Evolutionary conservation across 2,888 invertebrate species (phyloP).

Genomic region (Caenorhabditis afra): DNA sequence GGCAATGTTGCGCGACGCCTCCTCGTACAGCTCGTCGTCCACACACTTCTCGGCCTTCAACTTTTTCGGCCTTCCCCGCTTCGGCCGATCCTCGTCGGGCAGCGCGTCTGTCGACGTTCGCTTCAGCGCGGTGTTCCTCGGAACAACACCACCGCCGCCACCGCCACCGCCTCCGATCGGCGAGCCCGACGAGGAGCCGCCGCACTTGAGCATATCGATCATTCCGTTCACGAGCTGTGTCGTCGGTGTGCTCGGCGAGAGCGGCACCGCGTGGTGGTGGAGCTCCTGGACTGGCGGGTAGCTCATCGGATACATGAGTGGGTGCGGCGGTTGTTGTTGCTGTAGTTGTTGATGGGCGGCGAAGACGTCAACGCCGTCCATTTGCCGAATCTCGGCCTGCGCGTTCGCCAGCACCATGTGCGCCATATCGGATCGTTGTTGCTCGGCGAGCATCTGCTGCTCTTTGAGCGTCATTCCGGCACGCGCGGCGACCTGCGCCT

Average conservation of each 20-base stretch:
- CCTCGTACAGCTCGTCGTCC: conserved; percentile 65
- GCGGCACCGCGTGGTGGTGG: conserved; percentile 27
- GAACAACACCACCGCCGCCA: too few species aligned
- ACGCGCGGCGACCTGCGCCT: conserved; percentile 24
- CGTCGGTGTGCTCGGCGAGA: conserved; percentile 49
- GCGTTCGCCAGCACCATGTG: conserved; percentile 40
- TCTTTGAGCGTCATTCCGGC: conserved; percentile 36
- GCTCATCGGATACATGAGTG: background rate
- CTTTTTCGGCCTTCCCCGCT: conserved; percentile 71
- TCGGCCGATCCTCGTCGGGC: conserved; percentile 60
- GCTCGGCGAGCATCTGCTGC: conserved; percentile 45
- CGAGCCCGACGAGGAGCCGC: too few species aligned
- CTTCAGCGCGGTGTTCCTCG: conserved; percentile 43
- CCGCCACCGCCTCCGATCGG: too few species aligned
- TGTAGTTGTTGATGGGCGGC: background rate
- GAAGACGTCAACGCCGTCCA: conserved; percentile 1
- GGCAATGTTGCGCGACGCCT: conserved; percentile 59
- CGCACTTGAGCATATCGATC: conserved; percentile 38
- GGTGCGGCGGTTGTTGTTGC: background rate
- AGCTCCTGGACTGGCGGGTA: conserved; percentile 42
- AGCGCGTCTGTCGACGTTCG: conserved; percentile 32
- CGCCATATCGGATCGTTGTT: conserved; percentile 46
- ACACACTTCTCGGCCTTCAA: conserved; percentile 70
- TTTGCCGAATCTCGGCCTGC: conserved; percentile 38
- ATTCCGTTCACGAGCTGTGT: conserved; percentile 49